Base-by-base conservation (phyloP, 2,113 vertebrate genomes). In the Redunca redunca region DNA sequence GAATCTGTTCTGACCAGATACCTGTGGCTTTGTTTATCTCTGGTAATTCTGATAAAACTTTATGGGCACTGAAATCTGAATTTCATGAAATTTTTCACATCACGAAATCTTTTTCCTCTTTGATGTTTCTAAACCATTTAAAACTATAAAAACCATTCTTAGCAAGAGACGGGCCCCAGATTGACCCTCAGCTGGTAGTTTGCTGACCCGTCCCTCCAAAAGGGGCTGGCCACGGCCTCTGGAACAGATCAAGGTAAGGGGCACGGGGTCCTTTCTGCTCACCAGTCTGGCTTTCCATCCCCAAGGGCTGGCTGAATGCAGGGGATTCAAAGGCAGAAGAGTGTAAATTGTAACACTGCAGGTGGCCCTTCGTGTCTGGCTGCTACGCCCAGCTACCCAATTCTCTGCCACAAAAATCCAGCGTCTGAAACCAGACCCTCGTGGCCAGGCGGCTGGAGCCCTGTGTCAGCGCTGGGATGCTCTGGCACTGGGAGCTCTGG, bases 301-400 rank as follows among this genome's bases (percentile, higher is more conserved):
- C 55, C 17, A 33, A 60, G 83, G 53, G 25, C 33, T 7, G 11
- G 82, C 55, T 14, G 15, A 40, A 14, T 3, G 6, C 30, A 1
- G 50, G 0, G n/a, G 85, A 33, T 33, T 15, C 12, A 81, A 48
- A 83, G 81, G 33, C 13, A 21, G 80, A 8, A 3, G 19, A 2
- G 15, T 7, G 9, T 26, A 19, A 30, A 5, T 7, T 2, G 10
- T 1, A 23, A 36, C 25, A 0, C 28, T 21, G 12, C 0, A 0
- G 0, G 21, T 0, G 12, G 13, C 52, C 77, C 55, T 50, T 1
- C 1, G 0, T 1, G 36, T 48, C 71, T 36, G 0, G 28, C 26
- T 33, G 71, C 84, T 64, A 62, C 95, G 74, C n/a, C n/a, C n/a
- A 0, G 30, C 46, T 90, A 85, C 86, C 95, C 40, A 16, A 23